A percentile compares a stretch with the other conserved stretches of the same genome.
phyloP scores from a whole-genome alignment of 2,113 vertebrate genomes.

The Telmatochromis brichardi region DNA sequence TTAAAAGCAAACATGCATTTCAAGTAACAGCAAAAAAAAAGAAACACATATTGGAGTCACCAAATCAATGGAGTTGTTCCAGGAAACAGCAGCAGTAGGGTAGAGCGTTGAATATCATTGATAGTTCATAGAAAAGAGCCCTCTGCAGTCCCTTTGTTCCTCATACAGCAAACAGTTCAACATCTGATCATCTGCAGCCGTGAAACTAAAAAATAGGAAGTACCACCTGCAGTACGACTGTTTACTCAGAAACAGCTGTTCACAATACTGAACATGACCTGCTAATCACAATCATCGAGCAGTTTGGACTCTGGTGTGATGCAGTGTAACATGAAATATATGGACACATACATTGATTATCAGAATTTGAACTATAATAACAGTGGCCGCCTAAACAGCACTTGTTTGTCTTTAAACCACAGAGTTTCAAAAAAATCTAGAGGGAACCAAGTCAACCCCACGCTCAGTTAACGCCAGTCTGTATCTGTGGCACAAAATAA shows the following conservation, averaged over 20 bases:
- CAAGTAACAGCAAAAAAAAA: not conserved
- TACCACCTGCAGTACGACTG: not conserved
- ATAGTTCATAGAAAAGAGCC: slow-evolving; percentile 27
- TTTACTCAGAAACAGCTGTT: not conserved
- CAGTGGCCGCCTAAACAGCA: not conserved
- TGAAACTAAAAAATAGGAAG: not conserved
- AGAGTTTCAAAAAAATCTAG: not conserved
- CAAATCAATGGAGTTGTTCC: not conserved
- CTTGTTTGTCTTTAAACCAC: not conserved
- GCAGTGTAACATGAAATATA: not conserved
- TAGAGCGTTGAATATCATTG: not conserved
- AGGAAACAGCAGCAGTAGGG: slow-evolving; percentile 7
- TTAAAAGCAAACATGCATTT: not conserved
- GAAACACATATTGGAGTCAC: not conserved
- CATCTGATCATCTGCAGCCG: not conserved
- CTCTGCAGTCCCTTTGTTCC: not conserved
- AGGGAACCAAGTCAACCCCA: not conserved
- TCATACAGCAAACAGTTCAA: not conserved
- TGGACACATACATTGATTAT: not conserved
- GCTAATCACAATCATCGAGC: not conserved
- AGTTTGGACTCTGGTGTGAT: not conserved
- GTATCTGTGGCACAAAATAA: not conserved
- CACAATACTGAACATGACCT: not conserved
- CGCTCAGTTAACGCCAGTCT: not conserved
- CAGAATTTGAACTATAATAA: not conserved